Evolutionary conservation across 2,888 invertebrate genomes (phyloP), one percentile per base, ranked within the genome.

Genomic region (Venusia cambrica): DNA sequence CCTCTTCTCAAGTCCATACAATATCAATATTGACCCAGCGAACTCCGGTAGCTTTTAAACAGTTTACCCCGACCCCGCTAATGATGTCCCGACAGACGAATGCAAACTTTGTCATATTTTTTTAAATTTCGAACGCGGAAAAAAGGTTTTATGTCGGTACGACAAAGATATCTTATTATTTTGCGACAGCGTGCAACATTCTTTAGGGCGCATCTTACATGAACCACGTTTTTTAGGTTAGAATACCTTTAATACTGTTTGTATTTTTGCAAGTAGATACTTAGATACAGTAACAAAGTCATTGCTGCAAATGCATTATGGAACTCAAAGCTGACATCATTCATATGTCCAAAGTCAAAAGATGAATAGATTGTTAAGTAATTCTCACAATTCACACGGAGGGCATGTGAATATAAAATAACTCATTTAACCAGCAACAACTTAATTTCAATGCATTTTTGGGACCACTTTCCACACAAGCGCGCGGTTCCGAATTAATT

Each of bases 1-100:
- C 59, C 60, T 27, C 31, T 39, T 53, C 54, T 59, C 54, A 53
- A 62, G 68, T 61, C 58, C n/a, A n/a, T n/a, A 57, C 62, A 57
- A 51, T 50, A 52, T 46, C 41, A 44, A 84, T 68, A 83, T 81
- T 83, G 73, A 77, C 80, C 42, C 42, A 73, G 74, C 63, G 72
- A 79, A 81, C 67, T 71, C 79, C 85, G 72, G 85, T 81, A 83
- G 84, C 83, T 79, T 77, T 80, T 75, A 75, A 73, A 72, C 73
- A 79, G 77, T 80, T 77, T 79, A 69, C 62, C 59, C 54, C 51
- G 30, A 59, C 50, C 63, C 53, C 54, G 83, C 81, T 87, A 85
- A 85, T 84, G 79, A 73, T 75, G 78, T 77, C 78, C 71, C 68
- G 70, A 57, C 69, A 36, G 20, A 34, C 22, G 30, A 39, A 27